Evolutionary conservation across 37 sponge, comb jelly and placozoan genomes (phyloP).

Genomic region (Trichoplax adhaerens): DNA sequence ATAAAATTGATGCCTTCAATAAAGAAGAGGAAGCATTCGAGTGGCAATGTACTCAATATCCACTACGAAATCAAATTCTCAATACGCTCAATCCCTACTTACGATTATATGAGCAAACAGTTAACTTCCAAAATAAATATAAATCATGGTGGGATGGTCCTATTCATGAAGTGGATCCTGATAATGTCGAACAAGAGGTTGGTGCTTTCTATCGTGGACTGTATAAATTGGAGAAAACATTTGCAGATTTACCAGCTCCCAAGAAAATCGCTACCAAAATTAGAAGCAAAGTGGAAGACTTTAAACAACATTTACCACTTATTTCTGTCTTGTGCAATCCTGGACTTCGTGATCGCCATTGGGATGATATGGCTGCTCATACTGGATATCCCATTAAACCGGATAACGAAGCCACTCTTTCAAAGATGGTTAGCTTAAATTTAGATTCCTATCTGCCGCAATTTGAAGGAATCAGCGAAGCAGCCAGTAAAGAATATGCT

Average conservation of each 20-base stretch:
- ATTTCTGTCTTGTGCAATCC: slow-evolving; percentile 89
- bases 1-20: slow-evolving; percentile 89
- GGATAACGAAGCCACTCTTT: slow-evolving; percentile 58
- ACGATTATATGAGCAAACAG: slow-evolving; percentile 73
- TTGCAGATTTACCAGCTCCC: slow-evolving; percentile 62
- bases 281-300: slow-evolving; percentile 73
- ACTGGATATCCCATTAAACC: background rate
- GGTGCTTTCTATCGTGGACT: slow-evolving; percentile 74
- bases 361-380: background rate
- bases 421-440: slow-evolving; percentile 75
- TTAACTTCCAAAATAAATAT: slow-evolving; percentile 71
- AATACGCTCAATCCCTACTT: slow-evolving; percentile 66
- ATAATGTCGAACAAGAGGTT: slow-evolving; percentile 78
- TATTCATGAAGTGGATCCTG: slow-evolving; percentile 77
- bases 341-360: slow-evolving; percentile 75
- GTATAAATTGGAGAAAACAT: slow-evolving; percentile 87
- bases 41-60: slow-evolving; percentile 91
- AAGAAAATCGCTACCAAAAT: slow-evolving; percentile 70
- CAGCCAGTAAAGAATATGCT: slow-evolving; percentile 91
- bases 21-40: slow-evolving; percentile 95
- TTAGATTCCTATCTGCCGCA: slow-evolving; percentile 83
- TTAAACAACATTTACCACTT: slow-evolving; percentile 83
- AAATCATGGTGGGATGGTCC: slow-evolving; percentile 94
- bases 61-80: slow-evolving; percentile 53
- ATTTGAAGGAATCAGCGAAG: slow-evolving; percentile 97